phyloP scores from a whole-genome alignment of 2,113 vertebrate species.

The Brachyistius frenatus region DNA sequence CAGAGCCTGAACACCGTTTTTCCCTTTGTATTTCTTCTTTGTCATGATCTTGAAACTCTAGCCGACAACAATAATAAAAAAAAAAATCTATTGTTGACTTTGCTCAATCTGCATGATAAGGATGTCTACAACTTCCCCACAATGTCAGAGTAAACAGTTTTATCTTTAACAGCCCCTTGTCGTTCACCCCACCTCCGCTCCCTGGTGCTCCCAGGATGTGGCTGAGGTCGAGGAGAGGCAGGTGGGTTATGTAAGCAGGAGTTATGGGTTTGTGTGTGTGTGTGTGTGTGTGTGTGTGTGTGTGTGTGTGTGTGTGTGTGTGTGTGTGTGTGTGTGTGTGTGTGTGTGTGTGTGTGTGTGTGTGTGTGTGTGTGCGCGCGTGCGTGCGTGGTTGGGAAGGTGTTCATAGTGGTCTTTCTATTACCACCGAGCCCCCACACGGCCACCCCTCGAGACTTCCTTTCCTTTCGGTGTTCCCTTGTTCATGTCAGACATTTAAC shows the following conservation, averaged over 20 bases:
- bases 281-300: slow-evolving; percentile 24
- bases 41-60: slow-evolving; percentile 7
- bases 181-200: slow-evolving; percentile 33
- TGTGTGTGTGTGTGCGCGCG: slow-evolving; percentile 2
- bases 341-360: slow-evolving; percentile 25
- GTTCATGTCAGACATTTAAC: slow-evolving; percentile 12
- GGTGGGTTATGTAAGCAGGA: slow-evolving; percentile 67
- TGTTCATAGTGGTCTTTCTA: neutral
- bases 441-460: neutral
- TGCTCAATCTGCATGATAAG: slow-evolving; percentile 41
- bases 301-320: slow-evolving; percentile 12
- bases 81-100: slow-evolving; percentile 36
- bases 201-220: slow-evolving; percentile 42
- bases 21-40: slow-evolving; percentile 5
- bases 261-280: slow-evolving; percentile 33
- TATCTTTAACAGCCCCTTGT: slow-evolving; percentile 58
- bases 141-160: slow-evolving; percentile 48
- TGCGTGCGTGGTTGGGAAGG: neutral
- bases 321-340: slow-evolving; percentile 23
- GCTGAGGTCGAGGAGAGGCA: slow-evolving; percentile 37
- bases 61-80: neutral
- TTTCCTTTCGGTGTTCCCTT: neutral
- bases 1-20: neutral
- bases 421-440: neutral
- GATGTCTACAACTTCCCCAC: slow-evolving; percentile 50